Conservation (phyloP, 2,113 vertebrate genomes). For the Pseudonaja textilis region DNA sequence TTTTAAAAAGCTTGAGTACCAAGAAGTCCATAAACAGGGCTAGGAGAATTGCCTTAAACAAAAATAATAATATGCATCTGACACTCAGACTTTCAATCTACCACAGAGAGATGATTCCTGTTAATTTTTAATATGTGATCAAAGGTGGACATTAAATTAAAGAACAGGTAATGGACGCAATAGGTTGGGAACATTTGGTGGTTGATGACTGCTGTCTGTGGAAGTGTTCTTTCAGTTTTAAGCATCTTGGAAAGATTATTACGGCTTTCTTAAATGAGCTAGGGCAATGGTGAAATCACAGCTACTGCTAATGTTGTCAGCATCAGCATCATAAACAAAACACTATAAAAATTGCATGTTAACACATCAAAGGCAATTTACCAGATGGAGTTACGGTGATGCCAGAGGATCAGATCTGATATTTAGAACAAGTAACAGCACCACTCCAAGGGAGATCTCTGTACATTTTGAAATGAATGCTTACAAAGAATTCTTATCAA, state of each 20-base stretch:
- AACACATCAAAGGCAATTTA: background rate
- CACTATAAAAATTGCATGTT: background rate
- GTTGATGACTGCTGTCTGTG: accelerated
- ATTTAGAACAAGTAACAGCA: accelerated
- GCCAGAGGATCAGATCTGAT: background rate
- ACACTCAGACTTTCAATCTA: background rate
- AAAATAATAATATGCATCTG: background rate
- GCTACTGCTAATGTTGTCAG: background rate
- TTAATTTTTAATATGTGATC: slow-evolving; percentile 41
- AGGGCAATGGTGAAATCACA: background rate
- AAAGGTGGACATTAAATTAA: slow-evolving; percentile 35
- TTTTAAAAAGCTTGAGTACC: background rate
- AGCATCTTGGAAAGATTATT: background rate
- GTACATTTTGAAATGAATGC: background rate
- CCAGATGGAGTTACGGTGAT: background rate
- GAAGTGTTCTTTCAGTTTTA: accelerated
- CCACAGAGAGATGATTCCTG: slow-evolving; percentile 2
- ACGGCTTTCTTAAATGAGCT: background rate
- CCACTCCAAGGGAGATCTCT: background rate
- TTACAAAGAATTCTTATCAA: background rate
- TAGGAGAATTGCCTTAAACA: background rate
- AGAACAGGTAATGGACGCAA: slow-evolving; percentile 22
- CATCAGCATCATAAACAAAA: background rate
- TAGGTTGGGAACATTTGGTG: background rate
- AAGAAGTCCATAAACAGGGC: background rate